These are phyloP conservation scores for Ascidia mentula DNA, from an alignment of 23 tunicate species.

Conservation along the genomic window DNA sequence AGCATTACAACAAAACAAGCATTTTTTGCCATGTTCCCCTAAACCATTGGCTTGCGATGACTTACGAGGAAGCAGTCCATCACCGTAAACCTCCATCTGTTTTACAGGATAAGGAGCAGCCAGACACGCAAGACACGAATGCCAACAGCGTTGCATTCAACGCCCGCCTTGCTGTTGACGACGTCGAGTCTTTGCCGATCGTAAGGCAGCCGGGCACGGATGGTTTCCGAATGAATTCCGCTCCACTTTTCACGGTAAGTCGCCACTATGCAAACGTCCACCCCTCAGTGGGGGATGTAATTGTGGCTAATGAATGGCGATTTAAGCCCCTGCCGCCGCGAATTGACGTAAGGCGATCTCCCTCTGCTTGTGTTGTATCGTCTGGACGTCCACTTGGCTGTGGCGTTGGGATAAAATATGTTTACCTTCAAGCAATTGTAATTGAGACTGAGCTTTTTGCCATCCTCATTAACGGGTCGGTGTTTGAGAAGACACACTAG, in stretches of 20 bases:
- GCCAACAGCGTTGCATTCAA: constrained; percentile 76
- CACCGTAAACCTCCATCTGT: background rate
- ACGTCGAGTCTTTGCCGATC: constrained; percentile 63
- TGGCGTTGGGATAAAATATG: too few species aligned
- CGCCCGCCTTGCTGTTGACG: constrained; percentile 91
- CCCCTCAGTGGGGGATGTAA: background rate
- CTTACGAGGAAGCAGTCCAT: too few species aligned
- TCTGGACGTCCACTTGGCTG: too few species aligned
- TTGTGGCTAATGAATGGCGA: constrained; percentile 10
- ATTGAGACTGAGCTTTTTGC: too few species aligned
- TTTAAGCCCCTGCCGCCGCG: background rate
- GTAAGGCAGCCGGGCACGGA: constrained; percentile 92
- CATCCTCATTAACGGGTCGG: too few species aligned
- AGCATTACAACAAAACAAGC: too few species aligned
- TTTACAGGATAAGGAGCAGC: constrained; percentile 95
- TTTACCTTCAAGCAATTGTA: too few species aligned
- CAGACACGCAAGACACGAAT: constrained; percentile 74
- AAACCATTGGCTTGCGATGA: too few species aligned
- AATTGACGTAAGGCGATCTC: background rate
- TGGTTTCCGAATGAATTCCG: constrained; percentile 93
- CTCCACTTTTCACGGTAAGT: constrained; percentile 92
- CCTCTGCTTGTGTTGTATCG: background rate
- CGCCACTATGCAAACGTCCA: background rate
- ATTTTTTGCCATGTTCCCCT: too few species aligned
- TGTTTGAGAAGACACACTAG: too few species aligned